A percentile compares a stretch with the other conserved stretches of the same genome.
These are phyloP conservation scores for Eretmochelys imbricata DNA, from an alignment of 2,113 vertebrate species.

Conservation along the genomic window DNA sequence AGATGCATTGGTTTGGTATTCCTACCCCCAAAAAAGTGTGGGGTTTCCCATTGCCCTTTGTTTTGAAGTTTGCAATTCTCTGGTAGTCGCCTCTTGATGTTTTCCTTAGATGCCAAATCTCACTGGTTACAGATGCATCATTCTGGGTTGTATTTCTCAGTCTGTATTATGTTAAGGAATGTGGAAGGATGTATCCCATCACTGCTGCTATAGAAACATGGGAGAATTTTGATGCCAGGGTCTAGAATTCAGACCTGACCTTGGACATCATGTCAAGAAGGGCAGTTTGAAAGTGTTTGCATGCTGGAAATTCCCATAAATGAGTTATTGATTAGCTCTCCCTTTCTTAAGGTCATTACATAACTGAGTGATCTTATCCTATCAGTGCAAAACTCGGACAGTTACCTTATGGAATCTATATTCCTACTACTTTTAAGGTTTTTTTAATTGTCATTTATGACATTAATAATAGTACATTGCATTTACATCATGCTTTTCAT, in stretches of 20 bases:
- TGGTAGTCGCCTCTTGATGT: not conserved
- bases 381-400: not conserved
- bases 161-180: not conserved
- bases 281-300: not conserved
- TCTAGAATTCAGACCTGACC: not conserved
- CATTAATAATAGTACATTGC: not conserved
- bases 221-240: not conserved
- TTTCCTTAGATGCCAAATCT: not conserved
- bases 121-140: not conserved
- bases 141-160: not conserved
- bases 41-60: too few relatives aligned
- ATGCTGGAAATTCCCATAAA: not conserved
- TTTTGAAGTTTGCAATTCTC: not conserved
- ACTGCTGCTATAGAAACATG: too few relatives aligned
- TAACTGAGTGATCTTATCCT: not conserved
- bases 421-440: not conserved
- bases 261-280: not conserved
- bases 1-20: not conserved
- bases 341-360: not conserved
- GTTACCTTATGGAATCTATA: not conserved
- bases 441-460: not conserved
- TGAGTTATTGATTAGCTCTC: not conserved
- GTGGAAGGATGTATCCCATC: not conserved
- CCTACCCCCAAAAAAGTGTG: not conserved
- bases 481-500: not conserved